Conservation (phyloP, 2,888 invertebrate genomes). For the Lottia scabra region DNA sequence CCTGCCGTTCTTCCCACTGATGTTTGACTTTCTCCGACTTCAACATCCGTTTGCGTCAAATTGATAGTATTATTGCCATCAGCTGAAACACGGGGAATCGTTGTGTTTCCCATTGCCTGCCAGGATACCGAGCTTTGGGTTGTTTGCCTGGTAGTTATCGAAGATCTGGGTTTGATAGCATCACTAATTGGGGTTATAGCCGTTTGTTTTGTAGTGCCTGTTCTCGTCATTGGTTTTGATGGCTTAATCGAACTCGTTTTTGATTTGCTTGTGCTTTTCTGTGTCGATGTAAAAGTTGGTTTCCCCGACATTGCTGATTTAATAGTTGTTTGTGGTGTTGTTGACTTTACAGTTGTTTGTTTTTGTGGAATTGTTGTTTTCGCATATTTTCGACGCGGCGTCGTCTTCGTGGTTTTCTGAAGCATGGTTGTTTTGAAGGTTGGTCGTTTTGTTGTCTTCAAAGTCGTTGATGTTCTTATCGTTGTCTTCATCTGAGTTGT, state of each 20-base stretch:
- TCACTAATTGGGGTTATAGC: conserved; percentile 1
- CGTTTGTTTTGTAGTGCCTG: not conserved
- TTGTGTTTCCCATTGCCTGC: not conserved
- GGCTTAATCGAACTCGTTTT: not conserved
- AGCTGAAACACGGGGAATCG: not conserved
- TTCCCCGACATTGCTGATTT: not conserved
- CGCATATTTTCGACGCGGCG: not conserved
- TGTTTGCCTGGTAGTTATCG: not conserved
- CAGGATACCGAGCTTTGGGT: not conserved
- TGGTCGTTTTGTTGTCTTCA: not conserved
- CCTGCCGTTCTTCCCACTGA: not conserved
- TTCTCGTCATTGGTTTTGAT: not conserved
- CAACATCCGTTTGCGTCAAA: not conserved
- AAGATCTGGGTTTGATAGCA: not conserved
- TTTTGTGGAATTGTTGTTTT: conserved; percentile 5
- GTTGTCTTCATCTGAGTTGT: not conserved
- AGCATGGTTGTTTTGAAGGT: not conserved
- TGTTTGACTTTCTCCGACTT: not conserved
- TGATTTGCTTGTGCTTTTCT: not conserved
- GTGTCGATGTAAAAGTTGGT: not conserved
- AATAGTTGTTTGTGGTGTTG: conserved; percentile 4
- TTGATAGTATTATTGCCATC: not conserved
- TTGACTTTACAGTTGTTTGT: conserved; percentile 12
- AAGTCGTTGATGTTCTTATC: not conserved
- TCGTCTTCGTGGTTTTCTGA: conserved; percentile 4